These are phyloP conservation scores for Tridacna crocea DNA, from an alignment of 2,888 invertebrate species.

Conservation along the genomic window DNA sequence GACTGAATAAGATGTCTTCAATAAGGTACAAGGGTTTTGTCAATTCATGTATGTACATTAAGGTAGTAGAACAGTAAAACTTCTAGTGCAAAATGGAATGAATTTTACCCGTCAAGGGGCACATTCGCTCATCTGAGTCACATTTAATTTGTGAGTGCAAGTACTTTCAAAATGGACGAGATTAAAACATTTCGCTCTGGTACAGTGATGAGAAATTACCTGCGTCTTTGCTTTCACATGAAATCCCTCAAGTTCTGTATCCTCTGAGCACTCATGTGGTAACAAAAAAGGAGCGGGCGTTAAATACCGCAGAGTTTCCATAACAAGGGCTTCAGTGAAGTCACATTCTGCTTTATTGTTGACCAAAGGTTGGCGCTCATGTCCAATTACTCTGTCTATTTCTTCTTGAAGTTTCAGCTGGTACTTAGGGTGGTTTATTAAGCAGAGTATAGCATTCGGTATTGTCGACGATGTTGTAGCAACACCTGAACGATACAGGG, in stretches of 20 bases:
- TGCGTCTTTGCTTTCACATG: not conserved
- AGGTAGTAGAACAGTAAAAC: no score
- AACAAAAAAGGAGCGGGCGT: not conserved
- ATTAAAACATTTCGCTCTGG: no score
- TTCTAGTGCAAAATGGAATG: no score
- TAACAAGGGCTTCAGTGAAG: not conserved
- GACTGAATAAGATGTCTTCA: no score
- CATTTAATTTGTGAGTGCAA: no score
- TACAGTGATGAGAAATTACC: not conserved
- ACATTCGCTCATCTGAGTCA: no score
- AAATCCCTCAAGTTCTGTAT: not conserved
- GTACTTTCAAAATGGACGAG: no score
- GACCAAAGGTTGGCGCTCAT: not conserved
- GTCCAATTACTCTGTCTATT: not conserved
- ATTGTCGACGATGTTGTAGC: not conserved
- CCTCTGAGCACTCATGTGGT: not conserved
- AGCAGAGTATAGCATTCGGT: not conserved
- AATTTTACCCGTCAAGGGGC: no score
- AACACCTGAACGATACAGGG: no score
- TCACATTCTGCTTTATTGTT: not conserved
- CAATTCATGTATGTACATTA: no score
- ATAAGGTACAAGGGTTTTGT: no score
- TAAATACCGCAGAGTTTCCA: not conserved
- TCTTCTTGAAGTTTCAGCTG: not conserved
- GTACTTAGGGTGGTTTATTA: conserved; percentile 4